These are phyloP conservation scores for Peromyscus attwateri DNA, from an alignment of 2,797 vertebrate genomes.

Conservation along the genomic window DNA sequence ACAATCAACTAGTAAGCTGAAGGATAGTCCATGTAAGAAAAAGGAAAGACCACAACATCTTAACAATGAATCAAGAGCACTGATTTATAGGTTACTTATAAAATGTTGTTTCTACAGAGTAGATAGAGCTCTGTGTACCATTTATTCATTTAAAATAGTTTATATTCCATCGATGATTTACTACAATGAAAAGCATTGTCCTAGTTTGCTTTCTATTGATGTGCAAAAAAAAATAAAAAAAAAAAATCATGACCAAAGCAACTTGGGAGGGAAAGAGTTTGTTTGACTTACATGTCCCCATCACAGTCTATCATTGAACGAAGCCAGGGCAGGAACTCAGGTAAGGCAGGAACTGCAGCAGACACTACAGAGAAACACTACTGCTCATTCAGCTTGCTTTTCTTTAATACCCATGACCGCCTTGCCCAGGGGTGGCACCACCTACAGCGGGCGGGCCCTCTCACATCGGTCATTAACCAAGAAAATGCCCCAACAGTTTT, in stretches of 20 bases:
- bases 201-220: not conserved
- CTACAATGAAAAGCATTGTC: not conserved
- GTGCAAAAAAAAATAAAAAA: not conserved
- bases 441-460: not conserved
- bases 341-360: not conserved
- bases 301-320: not conserved
- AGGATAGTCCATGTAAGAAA: not conserved
- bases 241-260: not conserved
- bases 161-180: not conserved
- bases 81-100: not conserved
- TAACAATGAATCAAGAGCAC: slow-evolving; percentile 31
- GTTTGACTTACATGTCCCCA: no score
- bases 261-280: not conserved
- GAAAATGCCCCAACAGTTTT: not conserved
- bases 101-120: not conserved
- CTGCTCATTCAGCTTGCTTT: not conserved
- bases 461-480: not conserved
- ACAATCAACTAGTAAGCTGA: not conserved
- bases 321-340: not conserved
- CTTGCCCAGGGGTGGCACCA: not conserved
- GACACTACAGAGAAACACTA: not conserved
- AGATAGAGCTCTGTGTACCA: not conserved
- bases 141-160: not conserved
- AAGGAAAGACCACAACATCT: not conserved
- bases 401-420: no score